phyloP scores from a whole-genome alignment of 2,113 vertebrate genomes.

The Aythya baeri region DNA sequence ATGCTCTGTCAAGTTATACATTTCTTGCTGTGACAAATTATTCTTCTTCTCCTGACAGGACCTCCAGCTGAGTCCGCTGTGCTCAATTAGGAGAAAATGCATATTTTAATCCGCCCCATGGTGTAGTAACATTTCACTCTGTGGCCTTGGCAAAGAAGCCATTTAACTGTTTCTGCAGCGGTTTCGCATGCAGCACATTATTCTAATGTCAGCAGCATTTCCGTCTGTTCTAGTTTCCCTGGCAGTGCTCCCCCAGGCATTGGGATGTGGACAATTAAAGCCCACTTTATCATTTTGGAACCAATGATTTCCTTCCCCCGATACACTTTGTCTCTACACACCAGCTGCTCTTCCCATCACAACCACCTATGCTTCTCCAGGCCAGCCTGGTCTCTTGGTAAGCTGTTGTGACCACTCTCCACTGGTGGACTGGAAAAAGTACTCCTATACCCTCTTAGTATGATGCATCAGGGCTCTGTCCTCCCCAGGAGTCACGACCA shows the following conservation, averaged over 20 bases:
- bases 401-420: not conserved
- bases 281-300: conserved; percentile 68
- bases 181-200: conserved; percentile 59
- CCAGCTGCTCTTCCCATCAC: not conserved
- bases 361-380: not conserved
- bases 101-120: conserved; percentile 82
- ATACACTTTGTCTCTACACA: conserved; percentile 5
- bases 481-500: not conserved
- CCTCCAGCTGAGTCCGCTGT: conserved; percentile 78
- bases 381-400: not conserved
- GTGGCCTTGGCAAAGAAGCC: conserved; percentile 79
- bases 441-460: not conserved
- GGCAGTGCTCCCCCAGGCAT: conserved; percentile 71
- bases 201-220: conserved; percentile 65
- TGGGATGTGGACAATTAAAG: conserved; percentile 74
- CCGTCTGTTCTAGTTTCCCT: conserved; percentile 45
- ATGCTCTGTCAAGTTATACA: conserved; percentile 64
- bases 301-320: conserved; percentile 32
- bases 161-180: conserved; percentile 77
- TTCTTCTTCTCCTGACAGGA: conserved; percentile 79
- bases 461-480: not conserved
- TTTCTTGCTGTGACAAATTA: conserved; percentile 81
- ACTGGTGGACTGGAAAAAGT: not conserved
- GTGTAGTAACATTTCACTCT: conserved; percentile 79
- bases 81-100: conserved; percentile 84